Conservation (phyloP, 2,113 vertebrate species). For the Crotophaga sulcirostris region DNA sequence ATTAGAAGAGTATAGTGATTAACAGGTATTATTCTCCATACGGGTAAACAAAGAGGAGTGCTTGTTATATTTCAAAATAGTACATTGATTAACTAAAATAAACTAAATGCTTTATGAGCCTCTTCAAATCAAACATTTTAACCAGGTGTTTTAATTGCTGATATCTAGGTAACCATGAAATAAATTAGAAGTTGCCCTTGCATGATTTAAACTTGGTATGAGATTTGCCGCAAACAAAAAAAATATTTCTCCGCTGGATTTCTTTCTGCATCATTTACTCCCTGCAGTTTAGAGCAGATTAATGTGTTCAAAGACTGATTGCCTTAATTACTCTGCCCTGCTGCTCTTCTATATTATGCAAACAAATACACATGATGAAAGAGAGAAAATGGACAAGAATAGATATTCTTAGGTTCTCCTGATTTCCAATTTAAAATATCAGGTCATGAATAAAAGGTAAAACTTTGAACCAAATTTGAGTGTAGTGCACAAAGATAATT, state of each 20-base stretch:
- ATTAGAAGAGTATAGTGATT: neutral
- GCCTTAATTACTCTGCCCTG: conserved; percentile 81
- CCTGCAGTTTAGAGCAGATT: conserved; percentile 82
- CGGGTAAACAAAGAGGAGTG: neutral
- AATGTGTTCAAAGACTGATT: conserved; percentile 82
- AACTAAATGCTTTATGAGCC: neutral
- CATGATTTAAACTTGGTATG: conserved; percentile 41
- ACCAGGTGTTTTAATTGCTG: conserved; percentile 45
- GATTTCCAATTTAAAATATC: neutral
- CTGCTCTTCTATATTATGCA: conserved; percentile 79
- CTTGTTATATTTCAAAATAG: neutral
- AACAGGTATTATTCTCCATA: neutral
- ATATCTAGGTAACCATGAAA: conserved; percentile 33
- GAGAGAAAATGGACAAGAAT: conserved; percentile 35
- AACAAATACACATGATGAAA: conserved; percentile 70
- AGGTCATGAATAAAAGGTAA: neutral
- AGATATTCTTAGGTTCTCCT: neutral
- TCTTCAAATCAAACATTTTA: conserved; percentile 19
- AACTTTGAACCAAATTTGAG: neutral
- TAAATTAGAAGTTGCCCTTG: conserved; percentile 61
- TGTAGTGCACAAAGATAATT: neutral
- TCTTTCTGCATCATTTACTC: conserved; percentile 81
- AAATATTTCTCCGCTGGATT: conserved; percentile 71
- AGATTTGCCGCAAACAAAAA: conserved; percentile 65
- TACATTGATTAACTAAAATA: neutral